Base-by-base conservation (phyloP, 35 echinoderm and acorn worm genomes). In the Holothuria glaberrima region DNA sequence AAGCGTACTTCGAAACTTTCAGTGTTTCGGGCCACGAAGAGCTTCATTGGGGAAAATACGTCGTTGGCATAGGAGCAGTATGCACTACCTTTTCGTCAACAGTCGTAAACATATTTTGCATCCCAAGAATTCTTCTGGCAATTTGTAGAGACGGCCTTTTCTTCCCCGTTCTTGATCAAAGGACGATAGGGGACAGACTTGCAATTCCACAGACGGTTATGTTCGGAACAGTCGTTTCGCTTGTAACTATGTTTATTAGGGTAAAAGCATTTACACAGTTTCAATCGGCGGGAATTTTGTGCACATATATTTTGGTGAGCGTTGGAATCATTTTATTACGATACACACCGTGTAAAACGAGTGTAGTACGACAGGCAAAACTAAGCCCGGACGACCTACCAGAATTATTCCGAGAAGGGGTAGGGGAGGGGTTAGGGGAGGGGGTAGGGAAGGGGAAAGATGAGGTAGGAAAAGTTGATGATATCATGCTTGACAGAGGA, bases 1-100 rank as follows among this genome's bases (percentile, higher is more conserved):
- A 68, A 58, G 79, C 90, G 9, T 85, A 69, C 28, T 68, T 82
- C 25, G 90, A 85, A 58, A 82, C 90, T 6, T 91, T 91, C 29
- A 84, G 54, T 16, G 22, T 60, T 28, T 58, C 52, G 20, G 33
- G 59, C 13, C 30, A 84, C 25, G n/a, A 16, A 12, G 20, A n/a
- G 10, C 36, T 78, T 21, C 38, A 22, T 24, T 84, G 80, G 80
- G 80, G 80, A 3, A 59, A 56, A 63, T 84, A 84, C 58, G 52
- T 84, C 18, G 58, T 84, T 33, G 52, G 80, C 10, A 9, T 84
- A 14, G 80, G 80, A 28, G 21, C 80, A 6, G 80, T 36, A 3
- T 84, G 52, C 34, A 84, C 80, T 5, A 32, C 33, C 0, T 84
- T 84, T n/a, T 27, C 80, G 12, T 84, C 80, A 9, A 50, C 56